Percentiles rank a stretch among this genome's conserved stretches.
Conservation (phyloP, 2,797 vertebrate species). For the Heliangelus exortis region DNA sequence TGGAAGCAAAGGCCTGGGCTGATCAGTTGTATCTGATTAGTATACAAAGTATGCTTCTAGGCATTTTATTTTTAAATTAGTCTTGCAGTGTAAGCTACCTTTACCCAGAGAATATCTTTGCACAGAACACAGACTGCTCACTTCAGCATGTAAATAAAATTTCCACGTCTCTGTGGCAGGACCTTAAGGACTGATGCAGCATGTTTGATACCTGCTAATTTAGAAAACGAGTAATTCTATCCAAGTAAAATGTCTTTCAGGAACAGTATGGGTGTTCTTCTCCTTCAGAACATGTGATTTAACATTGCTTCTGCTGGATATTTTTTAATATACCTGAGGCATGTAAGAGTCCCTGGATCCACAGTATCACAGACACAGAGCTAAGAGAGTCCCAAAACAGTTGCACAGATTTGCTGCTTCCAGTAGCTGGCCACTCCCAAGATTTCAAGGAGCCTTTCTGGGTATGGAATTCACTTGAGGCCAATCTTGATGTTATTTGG, state of each 20-base stretch:
- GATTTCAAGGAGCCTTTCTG: not conserved
- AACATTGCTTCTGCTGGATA: not conserved
- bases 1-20: not conserved
- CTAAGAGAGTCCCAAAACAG: not conserved
- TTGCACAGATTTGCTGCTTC: not conserved
- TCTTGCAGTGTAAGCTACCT: not conserved
- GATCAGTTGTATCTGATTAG: not conserved
- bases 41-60: not conserved
- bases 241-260: not conserved
- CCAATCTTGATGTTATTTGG: not conserved
- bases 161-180: not conserved
- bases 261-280: not conserved
- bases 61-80: not conserved
- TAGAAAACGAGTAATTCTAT: not conserved
- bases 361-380: not conserved
- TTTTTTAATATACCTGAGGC: not conserved
- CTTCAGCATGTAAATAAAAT: not conserved
- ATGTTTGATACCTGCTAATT: not conserved
- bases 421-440: not conserved
- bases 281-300: not conserved
- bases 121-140: not conserved
- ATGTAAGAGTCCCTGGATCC: not conserved
- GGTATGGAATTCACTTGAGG: not conserved
- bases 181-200: not conserved
- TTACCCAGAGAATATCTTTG: not conserved